Percentiles rank a stretch among this genome's conserved stretches.
Evolutionary conservation across 2,113 vertebrate species (phyloP).

Genomic region (Ovis aries): DNA sequence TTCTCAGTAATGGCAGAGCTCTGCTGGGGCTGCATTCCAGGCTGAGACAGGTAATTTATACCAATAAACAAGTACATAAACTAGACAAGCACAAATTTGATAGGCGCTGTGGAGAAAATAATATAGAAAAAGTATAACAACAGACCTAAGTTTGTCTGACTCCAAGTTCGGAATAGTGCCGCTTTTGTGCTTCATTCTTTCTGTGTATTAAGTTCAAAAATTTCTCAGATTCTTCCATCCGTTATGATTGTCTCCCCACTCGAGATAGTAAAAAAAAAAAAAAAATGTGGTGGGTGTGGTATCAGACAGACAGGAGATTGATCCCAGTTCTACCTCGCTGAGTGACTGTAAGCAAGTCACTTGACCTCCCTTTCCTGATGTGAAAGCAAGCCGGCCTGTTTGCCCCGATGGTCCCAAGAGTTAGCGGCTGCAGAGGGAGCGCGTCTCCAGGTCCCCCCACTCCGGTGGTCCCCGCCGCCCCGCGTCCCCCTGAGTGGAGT

Average conservation of each 20-base stretch:
- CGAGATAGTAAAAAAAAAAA: neutral
- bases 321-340: neutral
- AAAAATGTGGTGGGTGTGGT: neutral
- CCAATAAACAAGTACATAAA: neutral
- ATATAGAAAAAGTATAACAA: neutral
- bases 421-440: neutral
- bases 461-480: accelerated
- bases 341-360: neutral
- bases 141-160: neutral
- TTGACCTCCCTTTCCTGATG: neutral
- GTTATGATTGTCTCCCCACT: neutral
- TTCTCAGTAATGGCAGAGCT: neutral
- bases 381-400: neutral
- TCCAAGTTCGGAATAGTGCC: neutral
- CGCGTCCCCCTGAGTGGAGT: neutral
- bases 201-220: neutral
- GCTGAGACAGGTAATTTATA: neutral
- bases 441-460: neutral
- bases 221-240: neutral
- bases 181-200: neutral
- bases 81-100: neutral
- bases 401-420: neutral
- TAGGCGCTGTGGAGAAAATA: neutral
- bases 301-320: neutral
- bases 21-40: neutral